Base-by-base conservation (phyloP, 2,888 invertebrate species). In the Luffia ferchaultella region DNA sequence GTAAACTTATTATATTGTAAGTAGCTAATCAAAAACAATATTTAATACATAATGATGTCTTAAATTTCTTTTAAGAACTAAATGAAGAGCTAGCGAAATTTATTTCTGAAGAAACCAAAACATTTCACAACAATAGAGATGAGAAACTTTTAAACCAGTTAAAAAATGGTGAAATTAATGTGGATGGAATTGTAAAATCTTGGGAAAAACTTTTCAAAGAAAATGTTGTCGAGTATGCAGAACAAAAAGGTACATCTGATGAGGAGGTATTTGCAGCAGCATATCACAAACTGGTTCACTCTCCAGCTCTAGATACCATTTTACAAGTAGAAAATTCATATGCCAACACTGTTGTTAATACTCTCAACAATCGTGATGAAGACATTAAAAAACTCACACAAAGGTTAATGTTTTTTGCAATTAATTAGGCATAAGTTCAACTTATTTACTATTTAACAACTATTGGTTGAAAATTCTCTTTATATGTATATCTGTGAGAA, bases 281-380 rank as follows among this genome's bases (percentile, higher is more conserved):
- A 18, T 95, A 95, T 70, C 94, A 95, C 68, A 86, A 86, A 63
- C 62, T 90, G 47, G 93, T 95, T 1, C 95, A 95, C 70, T 95
- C 95, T 0, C 92, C 93, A 0, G 94, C 94, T 0, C 76, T 97
- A 18, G 94, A 95, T 65, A 93, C 93, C 0, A 92, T 97, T 65
- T 84, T 97, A 17, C 92, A 93, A 62, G 89, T 94, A 40, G 97
- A 97, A 71, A 93, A 95, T 63, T 89, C 91, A 15, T 95, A 95
- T 70, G 94, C 96, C 0, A 88, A 91, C 62, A 90, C 90, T 42
- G 91, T 96, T 16, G 87, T 89, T 50, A 89, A 89, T 61, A 88
- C 92, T 63, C 86, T 90, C 45, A 85, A 89, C 53, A 88, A 90
- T 59, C 90, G 93, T 65, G 90, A 93, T 66, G 87, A 87, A 30